phyloP scores from a whole-genome alignment of 64 coral and sea anemone species.

The Montipora sp. region DNA sequence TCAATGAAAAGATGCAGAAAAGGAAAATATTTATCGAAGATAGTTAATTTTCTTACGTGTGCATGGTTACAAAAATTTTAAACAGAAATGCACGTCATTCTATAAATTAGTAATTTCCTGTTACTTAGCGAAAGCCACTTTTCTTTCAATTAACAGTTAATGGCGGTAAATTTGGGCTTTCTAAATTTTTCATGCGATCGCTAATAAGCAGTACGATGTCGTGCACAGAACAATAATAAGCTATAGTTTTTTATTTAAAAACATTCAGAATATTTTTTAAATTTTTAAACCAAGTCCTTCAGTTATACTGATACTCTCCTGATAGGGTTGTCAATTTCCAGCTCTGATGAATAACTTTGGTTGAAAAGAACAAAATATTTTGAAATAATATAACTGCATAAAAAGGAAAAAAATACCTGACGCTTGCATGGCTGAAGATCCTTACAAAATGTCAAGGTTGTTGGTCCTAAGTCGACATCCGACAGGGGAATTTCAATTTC shows the following conservation, averaged over 20 bases:
- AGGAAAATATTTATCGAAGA: too few relatives aligned
- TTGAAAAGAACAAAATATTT: not conserved
- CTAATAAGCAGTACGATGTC: not conserved
- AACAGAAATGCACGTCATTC: too few relatives aligned
- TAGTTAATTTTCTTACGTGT: too few relatives aligned
- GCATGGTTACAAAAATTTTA: too few relatives aligned
- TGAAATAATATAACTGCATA: not conserved
- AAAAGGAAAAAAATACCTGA: not conserved
- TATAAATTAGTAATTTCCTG: conserved; percentile 7
- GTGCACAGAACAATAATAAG: not conserved
- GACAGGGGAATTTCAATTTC: conserved; percentile 85
- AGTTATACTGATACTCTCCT: not conserved
- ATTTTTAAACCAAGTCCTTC: not conserved
- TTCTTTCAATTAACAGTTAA: not conserved
- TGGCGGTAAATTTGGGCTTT: not conserved
- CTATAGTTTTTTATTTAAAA: too few relatives aligned
- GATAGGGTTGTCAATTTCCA: too few relatives aligned
- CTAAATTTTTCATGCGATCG: not conserved
- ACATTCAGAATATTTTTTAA: not conserved
- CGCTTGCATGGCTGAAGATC: conserved; percentile 93
- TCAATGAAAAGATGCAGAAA: too few relatives aligned
- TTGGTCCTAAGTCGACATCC: conserved; percentile 81
- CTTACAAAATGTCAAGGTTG: conserved; percentile 76
- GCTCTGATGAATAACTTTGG: not conserved
- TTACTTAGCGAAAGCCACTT: not conserved